Conservation (phyloP, 2,797 vertebrate genomes). For the Hypotaenidia philippensis region DNA sequence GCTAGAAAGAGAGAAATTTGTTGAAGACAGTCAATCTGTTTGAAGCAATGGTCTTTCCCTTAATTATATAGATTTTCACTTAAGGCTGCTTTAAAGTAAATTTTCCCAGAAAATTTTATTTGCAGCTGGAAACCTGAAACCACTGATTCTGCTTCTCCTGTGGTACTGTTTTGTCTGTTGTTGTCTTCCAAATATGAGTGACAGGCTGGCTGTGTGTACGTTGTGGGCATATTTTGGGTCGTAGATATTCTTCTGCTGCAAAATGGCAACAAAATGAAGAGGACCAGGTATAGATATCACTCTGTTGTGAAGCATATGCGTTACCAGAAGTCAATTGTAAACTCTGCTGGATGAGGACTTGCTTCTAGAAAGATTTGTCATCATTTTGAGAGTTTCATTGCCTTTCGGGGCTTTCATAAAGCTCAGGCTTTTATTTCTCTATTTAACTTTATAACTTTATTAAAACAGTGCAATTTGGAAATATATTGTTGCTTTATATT, state of each 20-base stretch:
- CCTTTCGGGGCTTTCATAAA: constrained; percentile 44
- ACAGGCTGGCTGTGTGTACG: constrained; percentile 50
- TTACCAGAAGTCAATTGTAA: constrained; percentile 66
- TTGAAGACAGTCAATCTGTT: constrained; percentile 89
- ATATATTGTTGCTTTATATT: constrained; percentile 9
- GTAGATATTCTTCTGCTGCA: constrained; percentile 66
- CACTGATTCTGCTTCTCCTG: constrained; percentile 15
- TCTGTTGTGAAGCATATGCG: neutral
- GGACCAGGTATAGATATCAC: neutral
- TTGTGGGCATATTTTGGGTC: constrained; percentile 46
- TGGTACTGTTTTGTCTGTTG: constrained; percentile 34
- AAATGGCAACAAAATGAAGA: constrained; percentile 70
- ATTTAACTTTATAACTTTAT: constrained; percentile 60
- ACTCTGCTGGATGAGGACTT: constrained; percentile 59
- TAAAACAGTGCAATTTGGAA: constrained; percentile 1
- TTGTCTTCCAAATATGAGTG: constrained; percentile 44
- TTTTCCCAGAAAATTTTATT: constrained; percentile 73
- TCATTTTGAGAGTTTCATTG: constrained; percentile 47
- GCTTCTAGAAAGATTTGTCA: constrained; percentile 31
- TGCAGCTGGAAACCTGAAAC: constrained; percentile 71
- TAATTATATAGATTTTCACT: constrained; percentile 85
- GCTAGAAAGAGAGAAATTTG: constrained; percentile 92
- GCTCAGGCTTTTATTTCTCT: constrained; percentile 31
- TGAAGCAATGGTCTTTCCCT: constrained; percentile 81
- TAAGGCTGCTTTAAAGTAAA: constrained; percentile 79